These are phyloP conservation scores for Eustalomyia histrio DNA, from an alignment of 2,888 invertebrate genomes.

Conservation along the genomic window DNA sequence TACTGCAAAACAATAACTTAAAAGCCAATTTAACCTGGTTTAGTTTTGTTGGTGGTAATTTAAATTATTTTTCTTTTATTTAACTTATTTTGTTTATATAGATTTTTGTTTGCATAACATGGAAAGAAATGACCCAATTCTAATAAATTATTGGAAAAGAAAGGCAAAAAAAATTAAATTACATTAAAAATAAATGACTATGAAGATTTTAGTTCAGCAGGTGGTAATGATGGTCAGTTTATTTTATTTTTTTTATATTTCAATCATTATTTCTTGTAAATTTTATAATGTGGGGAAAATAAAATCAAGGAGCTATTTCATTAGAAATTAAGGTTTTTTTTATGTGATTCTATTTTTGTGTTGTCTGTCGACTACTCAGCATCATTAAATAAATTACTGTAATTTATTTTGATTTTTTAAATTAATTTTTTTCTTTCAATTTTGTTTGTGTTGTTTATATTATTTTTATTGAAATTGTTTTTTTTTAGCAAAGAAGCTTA, in stretches of 20 bases:
- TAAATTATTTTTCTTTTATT: neutral
- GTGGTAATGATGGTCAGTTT: conserved; percentile 4
- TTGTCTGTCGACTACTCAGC: neutral
- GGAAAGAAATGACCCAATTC: conserved; percentile 25
- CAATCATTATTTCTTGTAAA: neutral
- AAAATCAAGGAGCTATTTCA: neutral
- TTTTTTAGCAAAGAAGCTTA: too few species aligned
- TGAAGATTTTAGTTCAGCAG: neutral
- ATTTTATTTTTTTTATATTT: neutral
- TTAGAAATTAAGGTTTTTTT: neutral
- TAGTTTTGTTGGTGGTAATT: conserved; percentile 11
- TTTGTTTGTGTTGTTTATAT: neutral
- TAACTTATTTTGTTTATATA: neutral
- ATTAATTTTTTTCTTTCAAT: neutral
- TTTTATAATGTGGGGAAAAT: neutral
- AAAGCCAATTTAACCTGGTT: conserved; percentile 14
- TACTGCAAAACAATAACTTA: neutral
- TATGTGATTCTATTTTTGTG: neutral
- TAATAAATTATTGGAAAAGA: conserved; percentile 22
- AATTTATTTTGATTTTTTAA: neutral
- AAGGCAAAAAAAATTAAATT: neutral
- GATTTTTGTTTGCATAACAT: conserved; percentile 2
- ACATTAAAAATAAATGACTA: neutral
- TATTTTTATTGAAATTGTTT: neutral
- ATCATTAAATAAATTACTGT: conserved; percentile 2